A percentile compares a stretch with the other conserved stretches of the same genome.
These are phyloP conservation scores for Trachelus iudaicus DNA, from an alignment of 2,888 invertebrate genomes.

Conservation along the genomic window DNA sequence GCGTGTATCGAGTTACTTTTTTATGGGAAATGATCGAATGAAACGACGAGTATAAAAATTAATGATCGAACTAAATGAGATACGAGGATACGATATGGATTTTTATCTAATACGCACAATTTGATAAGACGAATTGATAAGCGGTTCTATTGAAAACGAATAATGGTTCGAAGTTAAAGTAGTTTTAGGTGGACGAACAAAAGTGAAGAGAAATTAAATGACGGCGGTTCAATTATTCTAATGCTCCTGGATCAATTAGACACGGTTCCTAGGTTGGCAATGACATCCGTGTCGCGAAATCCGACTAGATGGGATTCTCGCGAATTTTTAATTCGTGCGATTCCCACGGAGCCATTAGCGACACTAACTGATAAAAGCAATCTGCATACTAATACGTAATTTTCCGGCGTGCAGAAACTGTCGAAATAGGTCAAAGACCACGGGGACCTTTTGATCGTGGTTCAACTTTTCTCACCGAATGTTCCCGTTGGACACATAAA, in stretches of 20 bases:
- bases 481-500: neutral
- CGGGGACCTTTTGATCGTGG: constrained; percentile 1
- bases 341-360: constrained; percentile 7
- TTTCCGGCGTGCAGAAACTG: neutral
- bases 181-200: too few relatives aligned
- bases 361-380: constrained; percentile 8
- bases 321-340: neutral
- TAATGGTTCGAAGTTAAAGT: too few relatives aligned
- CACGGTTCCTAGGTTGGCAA: neutral
- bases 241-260: constrained; percentile 10
- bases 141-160: neutral
- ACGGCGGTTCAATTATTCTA: constrained; percentile 12
- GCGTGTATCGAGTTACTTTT: too few relatives aligned
- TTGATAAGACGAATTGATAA: neutral
- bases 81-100: too few relatives aligned
- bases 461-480: neutral
- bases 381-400: constrained; percentile 6
- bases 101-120: too few relatives aligned
- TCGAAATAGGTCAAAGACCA: constrained; percentile 8
- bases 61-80: too few relatives aligned
- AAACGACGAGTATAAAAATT: too few relatives aligned
- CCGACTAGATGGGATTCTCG: neutral
- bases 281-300: neutral
- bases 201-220: too few relatives aligned
- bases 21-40: too few relatives aligned